Percentiles rank a stretch among this genome's conserved stretches.
These are phyloP conservation scores for Arremon aurantiirostris DNA, from an alignment of 2,797 vertebrate species.

Conservation along the genomic window DNA sequence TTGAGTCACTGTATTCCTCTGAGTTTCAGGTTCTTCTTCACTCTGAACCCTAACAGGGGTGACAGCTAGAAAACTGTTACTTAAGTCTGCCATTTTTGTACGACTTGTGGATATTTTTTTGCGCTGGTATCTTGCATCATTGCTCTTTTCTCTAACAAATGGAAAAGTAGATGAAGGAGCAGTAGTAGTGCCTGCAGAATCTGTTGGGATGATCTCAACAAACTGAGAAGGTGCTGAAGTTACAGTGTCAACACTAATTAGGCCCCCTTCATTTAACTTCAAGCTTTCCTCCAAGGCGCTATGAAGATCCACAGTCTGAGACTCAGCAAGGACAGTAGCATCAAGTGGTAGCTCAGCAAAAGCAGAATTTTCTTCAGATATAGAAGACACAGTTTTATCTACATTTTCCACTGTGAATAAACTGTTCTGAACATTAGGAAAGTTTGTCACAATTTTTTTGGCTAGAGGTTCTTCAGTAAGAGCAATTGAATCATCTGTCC, in stretches of 20 bases:
- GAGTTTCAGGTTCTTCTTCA: background rate
- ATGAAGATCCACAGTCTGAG: background rate
- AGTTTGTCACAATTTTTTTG: background rate
- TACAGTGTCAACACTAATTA: background rate
- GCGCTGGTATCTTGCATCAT: background rate
- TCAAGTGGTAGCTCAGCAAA: background rate
- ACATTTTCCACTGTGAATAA: background rate
- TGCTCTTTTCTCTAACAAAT: background rate
- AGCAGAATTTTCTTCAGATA: constrained; percentile 26
- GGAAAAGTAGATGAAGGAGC: background rate
- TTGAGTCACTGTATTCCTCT: background rate
- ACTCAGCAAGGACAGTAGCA: background rate
- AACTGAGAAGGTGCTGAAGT: background rate
- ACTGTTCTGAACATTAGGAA: background rate
- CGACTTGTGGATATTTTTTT: background rate
- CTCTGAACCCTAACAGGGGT: background rate
- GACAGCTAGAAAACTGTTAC: background rate
- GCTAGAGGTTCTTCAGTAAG: background rate
- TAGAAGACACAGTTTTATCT: background rate
- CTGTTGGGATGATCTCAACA: background rate
- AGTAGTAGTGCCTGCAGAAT: background rate
- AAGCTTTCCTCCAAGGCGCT: background rate
- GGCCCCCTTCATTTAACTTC: background rate
- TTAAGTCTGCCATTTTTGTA: background rate
- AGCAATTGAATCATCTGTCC: background rate